Percentiles rank a stretch among this genome's conserved stretches.
phyloP scores from a whole-genome alignment of 2,113 vertebrate species.

The Erpornis zantholeuca region DNA sequence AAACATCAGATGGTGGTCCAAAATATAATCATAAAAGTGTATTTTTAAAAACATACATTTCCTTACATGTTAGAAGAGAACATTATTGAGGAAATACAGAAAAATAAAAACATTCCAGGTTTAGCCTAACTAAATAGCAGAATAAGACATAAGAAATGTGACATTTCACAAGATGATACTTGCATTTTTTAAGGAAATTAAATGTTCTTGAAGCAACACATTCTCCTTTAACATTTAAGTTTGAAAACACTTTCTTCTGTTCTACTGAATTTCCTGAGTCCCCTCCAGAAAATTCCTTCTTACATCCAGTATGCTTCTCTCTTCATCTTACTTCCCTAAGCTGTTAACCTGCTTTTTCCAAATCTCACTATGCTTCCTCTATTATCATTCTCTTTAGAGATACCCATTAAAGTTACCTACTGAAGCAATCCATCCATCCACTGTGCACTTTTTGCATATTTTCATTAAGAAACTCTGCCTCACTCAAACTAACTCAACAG shows the following conservation, averaged over 20 bases:
- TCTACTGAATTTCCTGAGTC: background rate
- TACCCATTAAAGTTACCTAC: background rate
- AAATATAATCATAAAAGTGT: background rate
- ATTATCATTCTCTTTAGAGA: background rate
- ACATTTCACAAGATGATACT: background rate
- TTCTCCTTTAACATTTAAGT: background rate
- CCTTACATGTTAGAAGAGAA: background rate
- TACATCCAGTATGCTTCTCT: background rate
- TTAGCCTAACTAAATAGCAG: background rate
- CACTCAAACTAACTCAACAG: too few species aligned
- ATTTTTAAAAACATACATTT: conserved; percentile 28
- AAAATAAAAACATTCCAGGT: background rate
- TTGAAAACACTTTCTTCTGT: background rate
- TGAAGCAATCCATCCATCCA: background rate
- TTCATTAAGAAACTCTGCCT: background rate
- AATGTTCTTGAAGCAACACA: background rate
- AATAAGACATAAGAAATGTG: background rate
- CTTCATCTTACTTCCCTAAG: background rate
- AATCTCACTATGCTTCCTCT: background rate
- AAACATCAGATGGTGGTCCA: background rate
- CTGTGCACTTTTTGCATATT: background rate
- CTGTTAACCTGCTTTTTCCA: background rate
- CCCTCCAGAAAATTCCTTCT: background rate
- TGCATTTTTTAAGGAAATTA: background rate
- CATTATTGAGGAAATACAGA: background rate